Evolutionary conservation across 2,888 invertebrate species (phyloP), one percentile per base, ranked within the genome.

Genomic region (Stomorhina lunata): DNA sequence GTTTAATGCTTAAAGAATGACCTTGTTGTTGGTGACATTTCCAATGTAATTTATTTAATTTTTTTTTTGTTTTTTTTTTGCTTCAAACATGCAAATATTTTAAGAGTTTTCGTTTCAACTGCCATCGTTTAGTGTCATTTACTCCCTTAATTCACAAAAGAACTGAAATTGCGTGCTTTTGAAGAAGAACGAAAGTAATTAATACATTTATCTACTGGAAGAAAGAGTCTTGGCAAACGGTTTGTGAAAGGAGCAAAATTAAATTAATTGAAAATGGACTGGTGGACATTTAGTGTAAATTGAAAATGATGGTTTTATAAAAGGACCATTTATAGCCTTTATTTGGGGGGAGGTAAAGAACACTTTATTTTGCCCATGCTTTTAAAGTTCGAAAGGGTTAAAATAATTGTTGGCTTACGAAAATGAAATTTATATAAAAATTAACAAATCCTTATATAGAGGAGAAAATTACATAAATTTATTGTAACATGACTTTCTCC

Each of bases 21-120:
- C 69, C 55, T 68, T 68, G 53, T 66, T 53, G 37, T 37, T 59
- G 37, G 25, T 48, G 27, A 25, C 50, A 61, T 29, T 61, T 48
- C 10, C 9, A 32, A 20, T 32, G 45, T 57, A 55, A 45, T 48
- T 71, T 71, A 20, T 32, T 32, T 57, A 55, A 45, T 48, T 71
- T 71, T 15, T 25, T 10, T 45, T 43, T n/a, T 10, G 7, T 43
- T 43, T 20, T 9, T 17, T 27, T 27, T 25, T 25, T 17, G 3
- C n/a, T 43, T 17, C n/a, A n/a, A n/a, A 48, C 72, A 61, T 61
- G 72, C 61, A 59, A 72, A 72, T 72, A 37, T 61, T 40, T n/a
- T n/a, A 20, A 45, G 1, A 37, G 50, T 50, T 61, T 29, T 72
- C 61, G 61, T 22, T 34, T 6, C 5, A 32, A 12, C 17, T 25